Evolutionary conservation across 37 sponge, comb jelly and placozoan species (phyloP).

Genomic region (Diacarnus erythraeanus): DNA sequence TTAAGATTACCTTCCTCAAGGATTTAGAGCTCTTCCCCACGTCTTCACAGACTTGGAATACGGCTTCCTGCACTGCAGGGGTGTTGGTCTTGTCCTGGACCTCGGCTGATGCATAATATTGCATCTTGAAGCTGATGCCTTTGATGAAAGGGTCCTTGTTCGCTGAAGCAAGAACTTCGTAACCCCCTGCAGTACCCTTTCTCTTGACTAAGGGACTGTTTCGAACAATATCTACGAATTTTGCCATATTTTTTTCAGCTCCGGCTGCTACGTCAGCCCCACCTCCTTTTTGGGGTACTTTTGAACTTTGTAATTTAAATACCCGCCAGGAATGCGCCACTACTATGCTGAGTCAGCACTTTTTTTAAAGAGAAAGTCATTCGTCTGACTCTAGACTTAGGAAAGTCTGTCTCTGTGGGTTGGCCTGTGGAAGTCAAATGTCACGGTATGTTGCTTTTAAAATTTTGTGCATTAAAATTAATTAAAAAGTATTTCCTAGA

Average conservation of each 20-base stretch:
- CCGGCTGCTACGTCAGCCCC: neutral
- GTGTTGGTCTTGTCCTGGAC: conserved; percentile 31
- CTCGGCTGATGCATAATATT: conserved; percentile 44
- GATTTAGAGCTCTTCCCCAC: conserved; percentile 10
- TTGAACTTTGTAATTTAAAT: too few relatives aligned
- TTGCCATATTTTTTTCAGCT: conserved; percentile 21
- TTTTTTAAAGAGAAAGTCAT: too few relatives aligned
- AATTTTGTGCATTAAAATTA: too few relatives aligned
- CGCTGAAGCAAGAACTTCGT: conserved; percentile 42
- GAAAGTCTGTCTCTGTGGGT: too few relatives aligned
- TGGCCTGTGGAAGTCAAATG: too few relatives aligned
- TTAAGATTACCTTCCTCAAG: conserved; percentile 43
- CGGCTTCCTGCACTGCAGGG: conserved; percentile 36
- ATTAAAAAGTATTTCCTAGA: too few relatives aligned
- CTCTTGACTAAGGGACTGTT: conserved; percentile 52
- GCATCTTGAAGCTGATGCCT: conserved; percentile 73
- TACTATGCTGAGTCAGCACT: too few relatives aligned
- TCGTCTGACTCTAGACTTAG: too few relatives aligned
- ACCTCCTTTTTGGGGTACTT: neutral
- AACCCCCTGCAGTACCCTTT: conserved; percentile 32
- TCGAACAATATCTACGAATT: conserved; percentile 42
- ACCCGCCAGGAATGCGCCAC: too few relatives aligned
- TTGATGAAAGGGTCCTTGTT: conserved; percentile 70
- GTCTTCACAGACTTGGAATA: conserved; percentile 26
- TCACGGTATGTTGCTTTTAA: too few relatives aligned